Percentiles rank a stretch among this genome's conserved stretches.
Conservation (phyloP, 1,140 invertebrate genomes). For the Lucilia cuprina region DNA sequence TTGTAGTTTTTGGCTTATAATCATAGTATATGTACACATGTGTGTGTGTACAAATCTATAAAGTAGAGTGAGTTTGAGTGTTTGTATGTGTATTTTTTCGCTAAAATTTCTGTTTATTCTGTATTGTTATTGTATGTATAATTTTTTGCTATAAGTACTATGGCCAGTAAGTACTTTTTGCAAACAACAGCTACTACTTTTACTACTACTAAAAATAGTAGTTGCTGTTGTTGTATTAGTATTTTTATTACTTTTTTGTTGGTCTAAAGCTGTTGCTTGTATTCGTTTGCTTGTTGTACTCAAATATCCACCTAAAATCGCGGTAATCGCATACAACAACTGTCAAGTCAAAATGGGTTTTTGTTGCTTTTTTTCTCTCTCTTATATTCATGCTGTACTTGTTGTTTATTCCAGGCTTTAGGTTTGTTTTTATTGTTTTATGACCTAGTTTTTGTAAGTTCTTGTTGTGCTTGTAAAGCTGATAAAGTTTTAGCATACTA, state of each 20-base stretch:
- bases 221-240: not conserved
- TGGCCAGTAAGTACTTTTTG: conserved; percentile 4
- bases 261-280: not conserved
- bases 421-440: not conserved
- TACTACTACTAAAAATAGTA: not conserved
- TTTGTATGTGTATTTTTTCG: not conserved
- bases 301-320: not conserved
- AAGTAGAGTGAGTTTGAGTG: not conserved
- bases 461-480: not conserved
- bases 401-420: not conserved
- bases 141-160: not conserved
- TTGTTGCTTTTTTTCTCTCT: not conserved
- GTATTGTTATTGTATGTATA: not conserved
- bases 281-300: not conserved
- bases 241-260: not conserved
- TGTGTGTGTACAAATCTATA: no score
- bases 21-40: no score
- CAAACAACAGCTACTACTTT: not conserved
- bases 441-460: not conserved
- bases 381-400: not conserved
- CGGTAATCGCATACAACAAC: conserved; percentile 10
- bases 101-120: not conserved
- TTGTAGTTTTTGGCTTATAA: not conserved
- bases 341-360: conserved; percentile 2
- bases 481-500: not conserved